Percentiles rank a stretch among this genome's conserved stretches.
These are phyloP conservation scores for Saguinus midas DNA, from an alignment of 2,113 vertebrate genomes.

Conservation along the genomic window DNA sequence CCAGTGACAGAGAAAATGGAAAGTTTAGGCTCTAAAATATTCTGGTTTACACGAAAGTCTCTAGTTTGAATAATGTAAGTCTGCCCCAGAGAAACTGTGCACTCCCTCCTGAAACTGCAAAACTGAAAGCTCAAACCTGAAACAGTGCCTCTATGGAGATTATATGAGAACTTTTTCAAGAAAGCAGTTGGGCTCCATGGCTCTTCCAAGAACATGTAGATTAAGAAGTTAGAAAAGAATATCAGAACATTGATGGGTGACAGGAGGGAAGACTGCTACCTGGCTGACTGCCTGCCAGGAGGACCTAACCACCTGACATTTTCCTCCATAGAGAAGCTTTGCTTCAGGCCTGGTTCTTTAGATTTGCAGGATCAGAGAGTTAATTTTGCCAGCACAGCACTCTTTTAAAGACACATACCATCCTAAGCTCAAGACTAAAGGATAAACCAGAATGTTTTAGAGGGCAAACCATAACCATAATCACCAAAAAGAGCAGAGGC, in stretches of 20 bases:
- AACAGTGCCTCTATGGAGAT: neutral
- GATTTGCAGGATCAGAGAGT: neutral
- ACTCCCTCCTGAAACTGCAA: neutral
- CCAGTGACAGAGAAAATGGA: neutral
- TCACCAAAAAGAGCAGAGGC: neutral
- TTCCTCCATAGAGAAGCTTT: neutral
- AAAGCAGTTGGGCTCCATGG: neutral
- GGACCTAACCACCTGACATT: neutral
- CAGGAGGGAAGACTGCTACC: neutral
- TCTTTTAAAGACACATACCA: neutral
- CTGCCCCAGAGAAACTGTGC: neutral
- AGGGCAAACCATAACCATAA: neutral
- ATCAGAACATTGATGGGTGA: neutral
- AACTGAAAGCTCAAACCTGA: neutral
- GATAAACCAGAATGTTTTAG: neutral
- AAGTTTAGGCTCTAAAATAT: neutral
- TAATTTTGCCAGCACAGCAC: neutral
- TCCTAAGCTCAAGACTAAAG: slow-evolving; percentile 6
- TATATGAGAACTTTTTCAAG: neutral
- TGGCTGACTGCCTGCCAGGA: neutral
- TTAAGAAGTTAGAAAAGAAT: neutral
- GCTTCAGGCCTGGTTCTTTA: neutral
- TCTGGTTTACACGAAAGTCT: neutral
- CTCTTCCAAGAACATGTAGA: neutral
- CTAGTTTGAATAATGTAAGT: neutral